These are phyloP conservation scores for Micromys minutus DNA, from an alignment of 2,113 vertebrate genomes.

Conservation along the genomic window DNA sequence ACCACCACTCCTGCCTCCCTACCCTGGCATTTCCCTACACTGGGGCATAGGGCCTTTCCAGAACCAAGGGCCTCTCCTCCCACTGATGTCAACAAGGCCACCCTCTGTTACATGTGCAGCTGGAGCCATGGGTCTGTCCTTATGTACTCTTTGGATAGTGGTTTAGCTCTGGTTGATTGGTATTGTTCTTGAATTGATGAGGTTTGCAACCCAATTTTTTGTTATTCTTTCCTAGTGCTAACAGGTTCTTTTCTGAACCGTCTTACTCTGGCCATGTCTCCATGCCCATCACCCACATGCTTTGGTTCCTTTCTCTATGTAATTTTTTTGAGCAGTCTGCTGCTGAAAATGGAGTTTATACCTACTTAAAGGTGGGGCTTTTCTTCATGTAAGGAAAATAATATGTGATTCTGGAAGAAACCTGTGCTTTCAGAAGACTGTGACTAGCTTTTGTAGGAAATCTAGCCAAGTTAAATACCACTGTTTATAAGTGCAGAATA, in stretches of 20 bases:
- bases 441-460: not conserved
- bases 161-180: too few relatives aligned
- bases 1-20: too few relatives aligned
- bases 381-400: not conserved
- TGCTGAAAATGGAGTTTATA: not conserved
- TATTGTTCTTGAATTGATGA: too few relatives aligned
- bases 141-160: too few relatives aligned
- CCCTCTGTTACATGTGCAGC: too few relatives aligned
- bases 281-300: not conserved
- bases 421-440: not conserved
- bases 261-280: not conserved
- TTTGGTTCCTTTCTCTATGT: not conserved
- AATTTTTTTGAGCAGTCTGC: not conserved
- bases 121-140: too few relatives aligned
- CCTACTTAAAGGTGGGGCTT: not conserved
- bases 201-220: too few relatives aligned
- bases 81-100: too few relatives aligned
- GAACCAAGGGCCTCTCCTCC: too few relatives aligned
- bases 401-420: not conserved
- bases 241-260: not conserved
- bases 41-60: too few relatives aligned
- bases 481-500: not conserved
- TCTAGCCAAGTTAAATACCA: not conserved
- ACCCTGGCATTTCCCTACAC: too few relatives aligned
- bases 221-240: not conserved